A percentile compares a stretch with the other conserved stretches of the same genome.
Evolutionary conservation across 2,888 invertebrate genomes (phyloP).

Genomic region (Heliconius cydno): DNA sequence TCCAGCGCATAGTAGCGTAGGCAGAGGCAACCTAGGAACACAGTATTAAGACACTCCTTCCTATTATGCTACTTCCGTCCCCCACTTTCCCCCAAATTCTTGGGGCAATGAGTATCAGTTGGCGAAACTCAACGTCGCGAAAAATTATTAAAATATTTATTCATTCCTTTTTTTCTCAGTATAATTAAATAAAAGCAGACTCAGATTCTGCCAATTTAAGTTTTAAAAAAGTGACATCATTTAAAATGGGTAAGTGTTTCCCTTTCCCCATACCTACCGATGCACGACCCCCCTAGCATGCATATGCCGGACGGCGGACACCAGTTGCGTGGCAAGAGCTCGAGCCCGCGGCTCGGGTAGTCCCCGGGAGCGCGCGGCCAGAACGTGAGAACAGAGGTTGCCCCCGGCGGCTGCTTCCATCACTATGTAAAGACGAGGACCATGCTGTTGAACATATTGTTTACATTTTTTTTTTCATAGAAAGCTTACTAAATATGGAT

Average conservation of each 20-base stretch:
- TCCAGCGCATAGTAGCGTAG: background rate
- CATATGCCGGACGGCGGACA: conserved; percentile 87
- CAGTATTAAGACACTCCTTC: background rate
- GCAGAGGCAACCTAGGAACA: background rate
- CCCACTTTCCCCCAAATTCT: no score
- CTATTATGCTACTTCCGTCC: background rate
- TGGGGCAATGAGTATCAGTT: no score
- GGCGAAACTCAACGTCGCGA: no score
- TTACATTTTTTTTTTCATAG: background rate
- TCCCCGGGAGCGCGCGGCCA: conserved; percentile 79
- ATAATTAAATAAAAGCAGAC: no score
- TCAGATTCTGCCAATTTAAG: no score
- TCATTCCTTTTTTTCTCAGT: no score
- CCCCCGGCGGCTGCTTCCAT: conserved; percentile 89
- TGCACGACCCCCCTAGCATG: conserved; percentile 87
- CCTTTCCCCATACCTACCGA: conserved; percentile 70
- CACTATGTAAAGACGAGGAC: conserved; percentile 88
- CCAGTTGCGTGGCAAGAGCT: conserved; percentile 85
- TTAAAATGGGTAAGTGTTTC: background rate
- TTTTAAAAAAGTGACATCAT: background rate
- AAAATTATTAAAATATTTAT: no score
- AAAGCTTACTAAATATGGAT: background rate
- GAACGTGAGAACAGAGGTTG: conserved; percentile 86
- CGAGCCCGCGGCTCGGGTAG: conserved; percentile 79
- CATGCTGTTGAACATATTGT: conserved; percentile 76